Evolutionary conservation across 2,888 invertebrate genomes (phyloP).

Genomic region (Platycheirus rosarum): DNA sequence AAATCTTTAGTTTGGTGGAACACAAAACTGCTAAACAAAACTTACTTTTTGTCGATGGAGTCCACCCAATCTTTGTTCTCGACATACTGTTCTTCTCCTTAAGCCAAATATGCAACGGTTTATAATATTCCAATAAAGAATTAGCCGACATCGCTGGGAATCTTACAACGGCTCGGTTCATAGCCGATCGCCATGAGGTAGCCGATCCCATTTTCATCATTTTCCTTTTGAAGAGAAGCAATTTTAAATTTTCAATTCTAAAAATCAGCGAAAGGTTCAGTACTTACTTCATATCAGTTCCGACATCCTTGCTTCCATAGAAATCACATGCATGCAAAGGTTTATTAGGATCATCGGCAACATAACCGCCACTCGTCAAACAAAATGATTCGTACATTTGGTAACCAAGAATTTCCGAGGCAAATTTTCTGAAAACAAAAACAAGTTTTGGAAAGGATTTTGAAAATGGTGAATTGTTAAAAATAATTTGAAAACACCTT

Average conservation of each 20-base stretch:
- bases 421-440: constrained; percentile 86
- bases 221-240: constrained; percentile 79
- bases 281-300: constrained; percentile 85
- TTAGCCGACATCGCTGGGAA: constrained; percentile 88
- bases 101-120: constrained; percentile 88
- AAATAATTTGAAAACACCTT: no score
- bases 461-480: no score
- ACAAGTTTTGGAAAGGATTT: not conserved
- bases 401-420: constrained; percentile 92
- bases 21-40: not conserved
- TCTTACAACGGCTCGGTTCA: constrained; percentile 88
- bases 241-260: not conserved
- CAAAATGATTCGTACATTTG: constrained; percentile 89
- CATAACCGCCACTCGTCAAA: constrained; percentile 85
- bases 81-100: constrained; percentile 86
- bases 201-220: constrained; percentile 86
- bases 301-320: constrained; percentile 89
- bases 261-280: no score
- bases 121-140: constrained; percentile 90
- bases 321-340: constrained; percentile 93
- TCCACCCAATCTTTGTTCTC: constrained; percentile 85
- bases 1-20: not conserved
- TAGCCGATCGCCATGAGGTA: constrained; percentile 89
- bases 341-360: constrained; percentile 83
- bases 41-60: constrained; percentile 77